phyloP scores from a whole-genome alignment of 2,113 vertebrate genomes.

The Orthonyx spaldingii region DNA sequence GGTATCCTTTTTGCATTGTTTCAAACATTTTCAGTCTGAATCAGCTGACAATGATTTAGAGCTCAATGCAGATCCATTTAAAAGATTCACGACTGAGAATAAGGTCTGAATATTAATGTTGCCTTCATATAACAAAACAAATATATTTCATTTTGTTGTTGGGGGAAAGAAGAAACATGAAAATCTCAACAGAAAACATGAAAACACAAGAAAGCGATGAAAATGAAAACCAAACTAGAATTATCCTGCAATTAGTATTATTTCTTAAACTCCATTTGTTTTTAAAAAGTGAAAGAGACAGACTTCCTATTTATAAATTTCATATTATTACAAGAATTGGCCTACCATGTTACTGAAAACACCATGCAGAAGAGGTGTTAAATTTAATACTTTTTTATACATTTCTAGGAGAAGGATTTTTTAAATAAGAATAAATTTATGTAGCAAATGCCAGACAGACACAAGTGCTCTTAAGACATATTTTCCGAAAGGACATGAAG shows the following conservation, averaged over 20 bases:
- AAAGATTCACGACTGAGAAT: background rate
- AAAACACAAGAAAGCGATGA: background rate
- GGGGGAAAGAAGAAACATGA: background rate
- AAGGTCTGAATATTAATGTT: background rate
- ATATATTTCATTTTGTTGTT: background rate
- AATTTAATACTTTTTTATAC: background rate
- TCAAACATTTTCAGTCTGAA: background rate
- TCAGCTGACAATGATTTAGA: background rate
- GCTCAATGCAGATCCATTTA: background rate
- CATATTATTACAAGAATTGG: background rate
- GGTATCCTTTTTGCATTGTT: background rate
- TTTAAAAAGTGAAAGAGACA: background rate
- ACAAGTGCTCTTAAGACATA: background rate
- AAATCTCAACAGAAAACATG: background rate
- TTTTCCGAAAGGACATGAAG: background rate
- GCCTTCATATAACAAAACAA: background rate
- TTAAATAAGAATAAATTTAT: background rate
- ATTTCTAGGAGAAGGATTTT: background rate
- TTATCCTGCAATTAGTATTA: background rate
- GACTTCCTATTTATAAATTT: background rate
- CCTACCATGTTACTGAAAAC: background rate
- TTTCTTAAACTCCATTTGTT: background rate
- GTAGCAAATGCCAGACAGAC: background rate
- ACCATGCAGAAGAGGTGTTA: background rate
- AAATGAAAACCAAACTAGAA: background rate